phyloP scores from a whole-genome alignment of 2,797 vertebrate species.

The Clamator glandarius region DNA sequence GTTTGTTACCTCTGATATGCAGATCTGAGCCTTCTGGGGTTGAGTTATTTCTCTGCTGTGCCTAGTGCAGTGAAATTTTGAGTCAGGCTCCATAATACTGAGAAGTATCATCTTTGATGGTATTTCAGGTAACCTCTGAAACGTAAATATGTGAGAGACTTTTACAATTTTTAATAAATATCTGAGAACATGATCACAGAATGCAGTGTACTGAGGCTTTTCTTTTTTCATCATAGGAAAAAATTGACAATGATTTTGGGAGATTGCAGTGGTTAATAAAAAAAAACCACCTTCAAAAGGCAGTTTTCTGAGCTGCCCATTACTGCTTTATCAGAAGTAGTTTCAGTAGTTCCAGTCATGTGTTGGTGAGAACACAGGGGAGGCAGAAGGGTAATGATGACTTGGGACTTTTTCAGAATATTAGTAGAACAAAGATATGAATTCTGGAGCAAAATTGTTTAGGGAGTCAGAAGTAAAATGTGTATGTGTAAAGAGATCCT shows the following conservation, averaged over 20 bases:
- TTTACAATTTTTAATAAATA: background rate
- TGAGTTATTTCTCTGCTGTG: background rate
- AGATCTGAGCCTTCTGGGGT: slow-evolving; percentile 14
- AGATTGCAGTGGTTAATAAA: background rate
- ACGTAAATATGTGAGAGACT: background rate
- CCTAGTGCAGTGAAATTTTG: background rate
- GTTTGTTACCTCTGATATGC: slow-evolving; percentile 13
- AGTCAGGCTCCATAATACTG: background rate
- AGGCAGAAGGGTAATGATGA: background rate
- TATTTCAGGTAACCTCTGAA: background rate
- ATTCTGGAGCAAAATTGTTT: background rate
- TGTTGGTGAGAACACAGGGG: fast-evolving
- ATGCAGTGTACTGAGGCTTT: background rate
- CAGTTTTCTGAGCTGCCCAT: background rate
- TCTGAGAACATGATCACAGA: background rate
- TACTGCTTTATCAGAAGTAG: background rate
- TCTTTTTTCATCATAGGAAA: background rate
- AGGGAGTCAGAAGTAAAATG: background rate
- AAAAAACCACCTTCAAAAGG: background rate
- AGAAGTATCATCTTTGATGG: background rate
- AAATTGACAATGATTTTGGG: background rate
- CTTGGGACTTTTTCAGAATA: background rate
- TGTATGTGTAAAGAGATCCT: background rate
- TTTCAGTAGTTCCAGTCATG: background rate
- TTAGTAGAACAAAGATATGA: background rate